phyloP scores from a whole-genome alignment of 37 sponge, comb jelly and placozoan genomes.

The Sycon ciliatum region DNA sequence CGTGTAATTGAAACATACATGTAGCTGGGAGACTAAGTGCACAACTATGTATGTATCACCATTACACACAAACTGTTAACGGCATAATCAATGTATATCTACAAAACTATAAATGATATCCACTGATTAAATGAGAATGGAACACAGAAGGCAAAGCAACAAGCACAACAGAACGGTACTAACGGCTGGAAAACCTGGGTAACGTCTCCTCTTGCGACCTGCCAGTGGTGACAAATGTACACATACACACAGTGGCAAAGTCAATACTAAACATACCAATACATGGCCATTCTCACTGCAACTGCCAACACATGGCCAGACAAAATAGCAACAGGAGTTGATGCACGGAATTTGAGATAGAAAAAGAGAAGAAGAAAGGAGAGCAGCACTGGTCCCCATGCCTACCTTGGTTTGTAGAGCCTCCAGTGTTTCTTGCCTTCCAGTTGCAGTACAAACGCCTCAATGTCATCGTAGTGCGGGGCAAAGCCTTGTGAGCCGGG shows the following conservation, averaged over 20 bases:
- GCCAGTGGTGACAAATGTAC: no score
- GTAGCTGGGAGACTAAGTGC: no score
- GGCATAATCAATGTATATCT: no score
- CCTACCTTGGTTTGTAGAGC: conserved; percentile 74
- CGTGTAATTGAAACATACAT: no score
- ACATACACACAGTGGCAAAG: not conserved
- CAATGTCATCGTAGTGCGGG: conserved; percentile 98
- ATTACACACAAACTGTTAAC: not conserved
- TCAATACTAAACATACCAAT: not conserved
- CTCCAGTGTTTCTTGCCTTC: conserved; percentile 94
- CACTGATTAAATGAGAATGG: no score
- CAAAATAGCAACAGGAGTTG: not conserved
- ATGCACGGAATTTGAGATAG: not conserved
- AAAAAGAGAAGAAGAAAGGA: no score
- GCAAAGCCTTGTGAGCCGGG: conserved; percentile 92
- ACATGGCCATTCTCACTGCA: not conserved
- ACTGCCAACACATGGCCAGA: not conserved
- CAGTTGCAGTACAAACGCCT: conserved; percentile 93
- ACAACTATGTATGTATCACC: not conserved
- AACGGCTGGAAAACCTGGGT: no score
- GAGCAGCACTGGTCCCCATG: no score
- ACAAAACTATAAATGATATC: no score
- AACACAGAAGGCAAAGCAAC: no score
- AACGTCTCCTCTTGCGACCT: no score
- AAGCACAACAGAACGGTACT: no score